A percentile compares a stretch with the other conserved stretches of the same genome.
phyloP scores from a whole-genome alignment of 2,888 invertebrate genomes.

The Coelinius sp. region DNA sequence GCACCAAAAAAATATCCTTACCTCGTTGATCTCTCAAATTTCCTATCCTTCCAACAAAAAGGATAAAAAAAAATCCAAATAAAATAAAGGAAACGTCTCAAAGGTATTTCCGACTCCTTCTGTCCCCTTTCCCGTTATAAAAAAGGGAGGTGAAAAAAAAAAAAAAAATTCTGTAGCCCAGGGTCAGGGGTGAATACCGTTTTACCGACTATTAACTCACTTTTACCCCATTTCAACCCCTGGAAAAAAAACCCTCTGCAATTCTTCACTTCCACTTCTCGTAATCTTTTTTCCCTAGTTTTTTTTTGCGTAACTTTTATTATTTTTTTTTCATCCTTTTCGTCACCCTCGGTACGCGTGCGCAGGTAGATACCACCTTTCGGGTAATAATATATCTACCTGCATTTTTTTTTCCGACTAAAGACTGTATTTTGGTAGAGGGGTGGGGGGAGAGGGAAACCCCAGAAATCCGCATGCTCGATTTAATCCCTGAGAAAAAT shows the following conservation, averaged over 20 bases:
- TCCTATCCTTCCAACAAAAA: slow-evolving; percentile 17
- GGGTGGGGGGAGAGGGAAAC: slow-evolving; percentile 45
- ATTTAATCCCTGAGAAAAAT: slow-evolving; percentile 71
- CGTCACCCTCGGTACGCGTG: slow-evolving; percentile 48
- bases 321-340: slow-evolving; percentile 36
- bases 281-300: slow-evolving; percentile 39
- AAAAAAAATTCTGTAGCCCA: slow-evolving; percentile 45
- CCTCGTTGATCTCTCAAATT: slow-evolving; percentile 26
- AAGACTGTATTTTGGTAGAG: slow-evolving; percentile 19
- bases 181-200: slow-evolving; percentile 70
- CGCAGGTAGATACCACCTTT: slow-evolving; percentile 52
- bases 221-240: slow-evolving; percentile 64
- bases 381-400: slow-evolving; percentile 41
- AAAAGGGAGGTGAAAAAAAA: slow-evolving; percentile 33
- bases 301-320: slow-evolving; percentile 31
- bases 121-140: slow-evolving; percentile 37
- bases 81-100: slow-evolving; percentile 32
- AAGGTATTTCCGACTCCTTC: slow-evolving; percentile 32
- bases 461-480: slow-evolving; percentile 60
- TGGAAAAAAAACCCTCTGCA: slow-evolving; percentile 56
- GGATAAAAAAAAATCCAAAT: slow-evolving; percentile 13
- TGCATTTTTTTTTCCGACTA: slow-evolving; percentile 28
- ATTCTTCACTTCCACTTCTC: slow-evolving; percentile 42
- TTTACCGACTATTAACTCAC: slow-evolving; percentile 72
- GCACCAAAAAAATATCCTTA: background rate